Evolutionary conservation across 2,888 invertebrate species (phyloP), one percentile per base, ranked within the genome.

Genomic region (Himalopsyche tibetana): DNA sequence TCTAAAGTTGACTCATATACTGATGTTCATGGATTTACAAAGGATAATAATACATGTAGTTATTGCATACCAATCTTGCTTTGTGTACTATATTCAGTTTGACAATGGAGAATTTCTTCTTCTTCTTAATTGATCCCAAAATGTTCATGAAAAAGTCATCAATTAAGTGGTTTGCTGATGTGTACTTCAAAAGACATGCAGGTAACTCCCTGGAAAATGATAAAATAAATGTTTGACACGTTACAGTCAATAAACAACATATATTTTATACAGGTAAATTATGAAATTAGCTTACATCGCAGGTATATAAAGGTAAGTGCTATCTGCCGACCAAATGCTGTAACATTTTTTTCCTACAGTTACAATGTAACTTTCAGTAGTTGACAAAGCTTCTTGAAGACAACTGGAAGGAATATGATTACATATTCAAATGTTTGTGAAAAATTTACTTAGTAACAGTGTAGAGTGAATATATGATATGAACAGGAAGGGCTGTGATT

Each of bases 301-400:
- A 12, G 74, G 74, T 12, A 36, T 15, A 15, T 74, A 36, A 74
- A 74, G 74, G 36, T 74, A 15, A 36, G 12, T 36, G 55, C 45
- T 38, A 80, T 86, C 86, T 15, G 82, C 84, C 9, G 56, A 42
- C 86, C 86, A 86, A 28, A 86, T 2, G 55, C 84, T 63, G 74
- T 56, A 51, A 45, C 82, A 56, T 84, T 55, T 36, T 45, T 79
- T 12, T 84, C 86, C 42, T 36, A 86, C 82, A 15, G 84, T 84
- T 11, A 87, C 36, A 51, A 87, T 83, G n/a, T 83, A 82, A 45
- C 80, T 80, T 80, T 81, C 81, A 28, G 85, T 51, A n/a, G 85
- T 81, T 28, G 79, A 55, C 8, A 87, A 82, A 8, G 80, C 80
- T 36, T 63, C 80, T 5, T 80, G 74, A 12, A 87, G 42, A 38